phyloP scores from a whole-genome alignment of 2,113 vertebrate species.

The Microcebus jonahi region DNA sequence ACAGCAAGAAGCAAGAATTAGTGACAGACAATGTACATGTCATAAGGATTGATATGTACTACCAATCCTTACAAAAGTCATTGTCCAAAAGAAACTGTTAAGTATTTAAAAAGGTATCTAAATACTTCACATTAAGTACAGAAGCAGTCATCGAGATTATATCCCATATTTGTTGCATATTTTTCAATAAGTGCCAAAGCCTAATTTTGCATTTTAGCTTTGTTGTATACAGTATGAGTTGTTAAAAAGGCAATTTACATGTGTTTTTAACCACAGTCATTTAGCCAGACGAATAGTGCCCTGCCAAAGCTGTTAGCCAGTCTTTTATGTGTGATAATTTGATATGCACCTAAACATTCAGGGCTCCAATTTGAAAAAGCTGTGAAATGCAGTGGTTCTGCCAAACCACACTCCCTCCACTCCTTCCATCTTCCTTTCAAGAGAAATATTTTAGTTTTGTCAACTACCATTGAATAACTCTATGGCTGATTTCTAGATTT shows the following conservation, averaged over 20 bases:
- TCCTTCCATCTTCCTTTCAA: slow-evolving; percentile 81
- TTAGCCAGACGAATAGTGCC: slow-evolving; percentile 78
- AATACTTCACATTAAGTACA: slow-evolving; percentile 88
- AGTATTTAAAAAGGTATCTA: slow-evolving; percentile 85
- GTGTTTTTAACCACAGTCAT: slow-evolving; percentile 83
- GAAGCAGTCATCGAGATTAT: slow-evolving; percentile 79
- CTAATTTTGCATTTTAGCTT: slow-evolving; percentile 72
- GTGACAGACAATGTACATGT: slow-evolving; percentile 86
- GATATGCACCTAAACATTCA: slow-evolving; percentile 79
- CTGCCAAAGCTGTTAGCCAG: slow-evolving; percentile 76
- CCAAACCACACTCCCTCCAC: slow-evolving; percentile 83
- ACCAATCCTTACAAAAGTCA: slow-evolving; percentile 88
- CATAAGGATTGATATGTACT: slow-evolving; percentile 85
- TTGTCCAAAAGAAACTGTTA: slow-evolving; percentile 85
- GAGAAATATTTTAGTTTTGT: slow-evolving; percentile 79
- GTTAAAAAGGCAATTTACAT: slow-evolving; percentile 80
- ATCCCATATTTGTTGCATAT: slow-evolving; percentile 79
- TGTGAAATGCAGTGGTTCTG: slow-evolving; percentile 84
- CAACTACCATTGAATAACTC: slow-evolving; percentile 79
- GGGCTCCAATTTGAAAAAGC: slow-evolving; percentile 82
- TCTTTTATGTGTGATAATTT: slow-evolving; percentile 76
- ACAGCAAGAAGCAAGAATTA: slow-evolving; percentile 87
- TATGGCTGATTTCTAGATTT: slow-evolving; percentile 75
- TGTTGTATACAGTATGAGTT: slow-evolving; percentile 81
- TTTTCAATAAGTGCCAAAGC: slow-evolving; percentile 84